A percentile compares a stretch with the other conserved stretches of the same genome.
Conservation (phyloP, 2,113 vertebrate species). For the Formicarius rufipectus region DNA sequence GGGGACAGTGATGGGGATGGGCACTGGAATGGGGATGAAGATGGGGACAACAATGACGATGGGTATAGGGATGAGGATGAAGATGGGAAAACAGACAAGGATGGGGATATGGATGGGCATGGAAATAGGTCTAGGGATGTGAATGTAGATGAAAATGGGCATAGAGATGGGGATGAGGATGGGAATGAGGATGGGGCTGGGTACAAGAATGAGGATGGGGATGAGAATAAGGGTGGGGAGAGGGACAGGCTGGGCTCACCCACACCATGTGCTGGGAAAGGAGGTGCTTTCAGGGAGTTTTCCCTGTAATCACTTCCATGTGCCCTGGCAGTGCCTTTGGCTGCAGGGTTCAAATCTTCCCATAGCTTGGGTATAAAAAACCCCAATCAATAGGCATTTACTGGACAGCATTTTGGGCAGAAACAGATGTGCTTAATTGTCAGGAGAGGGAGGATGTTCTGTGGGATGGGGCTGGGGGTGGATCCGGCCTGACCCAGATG, state of each 20-base stretch:
- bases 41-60: background rate
- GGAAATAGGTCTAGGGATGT: background rate
- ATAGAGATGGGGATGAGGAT: rapidly evolving
- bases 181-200: rapidly evolving
- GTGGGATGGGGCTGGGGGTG: background rate
- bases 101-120: background rate
- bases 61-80: background rate
- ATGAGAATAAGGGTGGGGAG: too few species aligned
- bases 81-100: background rate
- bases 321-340: background rate
- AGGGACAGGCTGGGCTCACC: background rate
- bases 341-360: background rate
- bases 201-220: rapidly evolving
- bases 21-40: rapidly evolving
- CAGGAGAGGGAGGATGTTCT: background rate
- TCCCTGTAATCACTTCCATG: background rate
- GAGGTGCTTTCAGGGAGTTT: background rate
- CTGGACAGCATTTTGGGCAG: background rate
- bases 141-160: background rate
- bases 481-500: background rate
- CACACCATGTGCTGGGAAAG: background rate
- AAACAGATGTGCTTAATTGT: background rate
- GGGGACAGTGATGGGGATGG: background rate
- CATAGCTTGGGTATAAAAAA: background rate
- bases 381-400: background rate